These are phyloP conservation scores for Blastobasis lacticolella DNA, from an alignment of 2,888 invertebrate genomes.

Conservation along the genomic window DNA sequence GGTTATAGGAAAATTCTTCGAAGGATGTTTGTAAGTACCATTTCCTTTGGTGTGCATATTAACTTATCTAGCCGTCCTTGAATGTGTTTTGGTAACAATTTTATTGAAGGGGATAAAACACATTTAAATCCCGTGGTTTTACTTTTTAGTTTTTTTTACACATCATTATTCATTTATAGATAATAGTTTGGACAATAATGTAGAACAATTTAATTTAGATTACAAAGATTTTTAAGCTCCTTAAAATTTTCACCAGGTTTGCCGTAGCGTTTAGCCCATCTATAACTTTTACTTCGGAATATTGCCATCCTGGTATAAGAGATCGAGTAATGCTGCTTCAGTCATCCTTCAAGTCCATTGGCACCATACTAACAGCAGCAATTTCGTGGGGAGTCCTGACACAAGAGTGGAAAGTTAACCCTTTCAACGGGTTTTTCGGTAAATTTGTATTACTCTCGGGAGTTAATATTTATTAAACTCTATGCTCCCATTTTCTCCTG, in stretches of 20 bases:
- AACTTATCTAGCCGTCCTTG: too few species aligned
- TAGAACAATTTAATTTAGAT: too few species aligned
- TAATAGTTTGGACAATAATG: too few species aligned
- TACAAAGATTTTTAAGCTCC: too few species aligned
- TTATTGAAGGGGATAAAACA: too few species aligned
- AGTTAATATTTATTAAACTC: neutral
- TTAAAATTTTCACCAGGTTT: slow-evolving; percentile 30
- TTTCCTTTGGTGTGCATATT: too few species aligned
- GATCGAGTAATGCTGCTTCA: slow-evolving; percentile 45
- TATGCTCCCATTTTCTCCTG: neutral
- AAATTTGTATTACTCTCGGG: slow-evolving; percentile 9
- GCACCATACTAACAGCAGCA: slow-evolving; percentile 34
- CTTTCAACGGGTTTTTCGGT: slow-evolving; percentile 44
- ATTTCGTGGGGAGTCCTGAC: slow-evolving; percentile 46
- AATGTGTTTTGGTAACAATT: too few species aligned
- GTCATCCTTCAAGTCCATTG: slow-evolving; percentile 35
- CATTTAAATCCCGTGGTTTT: too few species aligned
- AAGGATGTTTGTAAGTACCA: slow-evolving; percentile 49
- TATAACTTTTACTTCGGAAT: slow-evolving; percentile 43
- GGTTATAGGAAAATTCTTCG: slow-evolving; percentile 43
- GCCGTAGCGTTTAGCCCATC: slow-evolving; percentile 44
- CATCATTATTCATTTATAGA: too few species aligned
- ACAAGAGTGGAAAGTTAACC: slow-evolving; percentile 35
- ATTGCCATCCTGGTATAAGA: slow-evolving; percentile 44
- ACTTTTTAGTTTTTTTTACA: too few species aligned